Conservation (phyloP, 2,797 vertebrate genomes). For the Psittacula derbiana region DNA sequence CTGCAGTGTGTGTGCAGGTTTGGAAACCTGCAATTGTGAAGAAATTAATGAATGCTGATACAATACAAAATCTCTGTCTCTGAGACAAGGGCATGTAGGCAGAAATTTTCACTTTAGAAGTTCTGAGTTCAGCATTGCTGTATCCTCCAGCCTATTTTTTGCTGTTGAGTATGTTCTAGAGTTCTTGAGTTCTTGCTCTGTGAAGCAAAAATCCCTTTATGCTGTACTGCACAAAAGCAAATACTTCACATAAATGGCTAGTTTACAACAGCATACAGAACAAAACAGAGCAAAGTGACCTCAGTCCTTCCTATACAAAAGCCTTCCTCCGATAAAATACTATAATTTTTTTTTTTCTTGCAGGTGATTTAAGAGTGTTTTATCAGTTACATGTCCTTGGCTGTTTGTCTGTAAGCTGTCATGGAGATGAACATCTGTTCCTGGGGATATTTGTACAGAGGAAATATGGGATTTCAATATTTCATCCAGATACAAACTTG, state of each 20-base stretch:
- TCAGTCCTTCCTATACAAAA: neutral
- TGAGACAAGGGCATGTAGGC: neutral
- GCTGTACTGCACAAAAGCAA: neutral
- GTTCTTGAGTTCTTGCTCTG: neutral
- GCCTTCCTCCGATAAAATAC: constrained; percentile 10
- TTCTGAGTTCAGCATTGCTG: neutral
- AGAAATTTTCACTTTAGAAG: neutral
- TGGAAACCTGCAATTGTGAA: neutral
- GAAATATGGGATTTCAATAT: neutral
- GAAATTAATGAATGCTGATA: neutral
- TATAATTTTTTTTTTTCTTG: neutral
- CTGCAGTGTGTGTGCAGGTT: neutral
- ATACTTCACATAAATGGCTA: constrained; percentile 20
- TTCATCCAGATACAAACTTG: constrained; percentile 7
- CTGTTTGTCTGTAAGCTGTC: constrained; percentile 25
- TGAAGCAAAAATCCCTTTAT: neutral
- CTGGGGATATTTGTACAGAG: neutral
- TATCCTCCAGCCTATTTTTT: neutral
- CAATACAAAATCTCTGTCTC: neutral
- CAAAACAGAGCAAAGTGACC: constrained; percentile 23
- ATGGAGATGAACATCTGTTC: constrained; percentile 44
- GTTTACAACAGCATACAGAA: neutral
- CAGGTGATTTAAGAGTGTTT: neutral
- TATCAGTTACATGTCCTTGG: constrained; percentile 20
- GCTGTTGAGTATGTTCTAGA: neutral